These are phyloP conservation scores for Oncopodura yosiiana DNA, from an alignment of 1,140 invertebrate species.

Conservation along the genomic window DNA sequence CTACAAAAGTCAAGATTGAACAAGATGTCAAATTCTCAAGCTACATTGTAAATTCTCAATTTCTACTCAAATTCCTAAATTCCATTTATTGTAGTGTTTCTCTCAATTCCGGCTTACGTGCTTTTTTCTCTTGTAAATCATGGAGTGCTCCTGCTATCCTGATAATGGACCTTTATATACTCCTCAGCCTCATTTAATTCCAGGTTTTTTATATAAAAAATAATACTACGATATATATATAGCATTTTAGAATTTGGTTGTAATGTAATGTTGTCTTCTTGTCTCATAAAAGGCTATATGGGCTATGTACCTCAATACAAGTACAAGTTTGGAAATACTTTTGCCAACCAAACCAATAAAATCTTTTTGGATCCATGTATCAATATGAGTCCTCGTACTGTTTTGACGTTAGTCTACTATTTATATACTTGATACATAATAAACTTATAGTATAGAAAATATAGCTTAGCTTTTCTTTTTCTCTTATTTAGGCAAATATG, in stretches of 20 bases:
- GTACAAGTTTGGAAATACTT: constrained; percentile 58
- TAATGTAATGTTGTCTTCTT: not conserved
- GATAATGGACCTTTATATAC: constrained; percentile 32
- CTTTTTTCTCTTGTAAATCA: too few relatives aligned
- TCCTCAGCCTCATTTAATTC: constrained; percentile 29
- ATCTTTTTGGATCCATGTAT: constrained; percentile 58
- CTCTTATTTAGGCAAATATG: not conserved
- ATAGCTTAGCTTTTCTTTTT: not conserved
- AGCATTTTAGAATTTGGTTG: not conserved
- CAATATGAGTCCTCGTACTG: constrained; percentile 54
- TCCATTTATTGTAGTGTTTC: too few relatives aligned
- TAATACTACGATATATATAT: not conserved
- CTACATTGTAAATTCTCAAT: too few relatives aligned
- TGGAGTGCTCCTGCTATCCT: constrained; percentile 29
- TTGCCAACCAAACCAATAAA: constrained; percentile 58
- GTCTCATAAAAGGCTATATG: constrained; percentile 45
- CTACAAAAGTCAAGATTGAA: too few relatives aligned
- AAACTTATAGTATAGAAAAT: not conserved
- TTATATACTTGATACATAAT: not conserved
- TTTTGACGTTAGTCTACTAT: constrained; percentile 44
- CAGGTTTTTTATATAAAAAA: constrained; percentile 7
- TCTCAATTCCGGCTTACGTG: too few relatives aligned
- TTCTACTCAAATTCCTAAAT: too few relatives aligned
- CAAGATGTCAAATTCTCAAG: too few relatives aligned
- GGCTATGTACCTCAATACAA: constrained; percentile 61